These are phyloP conservation scores for Cynodonichthys magdalenae DNA, from an alignment of 2,797 vertebrate species.

Conservation along the genomic window DNA sequence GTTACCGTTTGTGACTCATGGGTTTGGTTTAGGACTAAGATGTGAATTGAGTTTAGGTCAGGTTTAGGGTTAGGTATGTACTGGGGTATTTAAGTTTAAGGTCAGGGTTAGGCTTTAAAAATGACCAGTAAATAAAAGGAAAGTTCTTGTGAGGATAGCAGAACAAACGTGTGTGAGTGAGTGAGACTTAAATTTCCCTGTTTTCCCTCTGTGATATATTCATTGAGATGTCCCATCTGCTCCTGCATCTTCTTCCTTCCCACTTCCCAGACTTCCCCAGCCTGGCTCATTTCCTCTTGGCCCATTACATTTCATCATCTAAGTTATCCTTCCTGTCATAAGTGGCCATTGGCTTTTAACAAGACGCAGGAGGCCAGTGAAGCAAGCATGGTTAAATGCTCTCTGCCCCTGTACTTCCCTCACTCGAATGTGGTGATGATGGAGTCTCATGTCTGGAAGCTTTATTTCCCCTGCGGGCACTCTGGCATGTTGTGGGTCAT, in stretches of 20 bases:
- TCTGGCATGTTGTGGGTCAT: slow-evolving; percentile 80
- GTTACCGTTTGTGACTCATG: no score
- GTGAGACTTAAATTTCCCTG: slow-evolving; percentile 5
- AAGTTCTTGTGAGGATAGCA: no score
- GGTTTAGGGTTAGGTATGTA: no score
- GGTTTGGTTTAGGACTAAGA: no score
- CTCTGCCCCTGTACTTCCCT: slow-evolving; percentile 68
- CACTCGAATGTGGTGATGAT: slow-evolving; percentile 67
- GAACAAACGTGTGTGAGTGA: no score
- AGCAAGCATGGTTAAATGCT: slow-evolving; percentile 74
- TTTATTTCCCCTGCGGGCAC: slow-evolving; percentile 81
- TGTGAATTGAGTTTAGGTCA: no score
- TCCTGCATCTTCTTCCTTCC: slow-evolving; percentile 31
- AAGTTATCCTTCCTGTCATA: slow-evolving; percentile 71
- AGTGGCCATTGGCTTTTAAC: slow-evolving; percentile 77
- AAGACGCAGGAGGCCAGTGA: slow-evolving; percentile 74
- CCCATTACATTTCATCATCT: slow-evolving; percentile 79
- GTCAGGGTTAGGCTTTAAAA: no score
- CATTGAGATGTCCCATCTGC: slow-evolving; percentile 50
- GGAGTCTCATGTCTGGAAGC: slow-evolving; percentile 79
- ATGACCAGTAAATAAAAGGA: no score
- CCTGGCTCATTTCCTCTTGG: slow-evolving; percentile 61
- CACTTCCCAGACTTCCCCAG: slow-evolving; percentile 51
- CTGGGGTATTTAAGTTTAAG: no score
- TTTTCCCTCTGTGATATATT: background rate